Evolutionary conservation across 2,888 invertebrate species (phyloP).

Genomic region (Andrena haemorrhoa): DNA sequence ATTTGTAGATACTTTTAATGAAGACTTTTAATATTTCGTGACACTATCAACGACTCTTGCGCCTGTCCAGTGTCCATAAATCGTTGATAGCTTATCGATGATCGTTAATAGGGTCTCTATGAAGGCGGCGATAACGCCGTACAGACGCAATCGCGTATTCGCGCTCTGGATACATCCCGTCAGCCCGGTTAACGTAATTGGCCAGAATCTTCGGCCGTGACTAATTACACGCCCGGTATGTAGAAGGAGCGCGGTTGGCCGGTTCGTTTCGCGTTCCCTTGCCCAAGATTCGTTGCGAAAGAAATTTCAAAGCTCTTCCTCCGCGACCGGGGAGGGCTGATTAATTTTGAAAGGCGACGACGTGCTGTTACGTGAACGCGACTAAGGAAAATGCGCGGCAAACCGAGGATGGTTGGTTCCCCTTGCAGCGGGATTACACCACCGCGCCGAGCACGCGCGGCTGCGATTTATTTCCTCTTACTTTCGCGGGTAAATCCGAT

Average conservation of each 20-base stretch:
- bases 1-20: too few relatives aligned
- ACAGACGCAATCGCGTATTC: conserved; percentile 69
- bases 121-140: conserved; percentile 7
- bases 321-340: conserved; percentile 29
- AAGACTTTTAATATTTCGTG: too few relatives aligned
- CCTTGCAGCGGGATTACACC: conserved; percentile 45
- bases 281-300: conserved; percentile 72
- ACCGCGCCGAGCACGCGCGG: conserved; percentile 2
- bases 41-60: too few relatives aligned
- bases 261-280: conserved; percentile 32
- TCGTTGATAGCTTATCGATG: not conserved
- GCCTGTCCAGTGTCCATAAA: not conserved
- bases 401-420: conserved; percentile 27
- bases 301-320: conserved; percentile 72
- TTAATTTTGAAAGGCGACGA: conserved; percentile 70
- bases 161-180: conserved; percentile 82
- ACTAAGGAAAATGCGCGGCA: conserved; percentile 44
- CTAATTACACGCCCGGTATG: conserved; percentile 78
- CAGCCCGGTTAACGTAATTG: conserved; percentile 82
- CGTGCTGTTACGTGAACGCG: conserved; percentile 59
- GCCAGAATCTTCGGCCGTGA: conserved; percentile 81
- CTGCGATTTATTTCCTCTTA: conserved; percentile 46
- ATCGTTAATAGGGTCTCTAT: not conserved
- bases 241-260: conserved; percentile 40
- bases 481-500: conserved; percentile 38